A percentile compares a stretch with the other conserved stretches of the same genome.
Conservation (phyloP, 2,888 invertebrate genomes). For the Pinctada fucata region DNA sequence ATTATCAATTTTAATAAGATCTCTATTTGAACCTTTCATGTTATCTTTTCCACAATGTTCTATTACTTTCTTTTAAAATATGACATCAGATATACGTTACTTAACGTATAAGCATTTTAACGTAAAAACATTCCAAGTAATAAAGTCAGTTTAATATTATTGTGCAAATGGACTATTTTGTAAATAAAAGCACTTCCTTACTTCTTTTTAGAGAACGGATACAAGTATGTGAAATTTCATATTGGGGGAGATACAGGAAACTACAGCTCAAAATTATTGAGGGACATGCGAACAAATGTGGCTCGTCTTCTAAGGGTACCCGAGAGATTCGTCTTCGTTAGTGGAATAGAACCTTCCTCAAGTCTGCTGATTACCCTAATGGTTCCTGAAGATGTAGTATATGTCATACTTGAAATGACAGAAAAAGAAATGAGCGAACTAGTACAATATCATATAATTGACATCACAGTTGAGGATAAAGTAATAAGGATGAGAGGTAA, state of each 20-base stretch:
- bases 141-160: too few relatives aligned
- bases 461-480: background rate
- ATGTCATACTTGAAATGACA: background rate
- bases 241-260: slow-evolving; percentile 19
- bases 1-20: too few relatives aligned
- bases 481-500: background rate
- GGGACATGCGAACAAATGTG: background rate
- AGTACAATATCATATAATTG: background rate
- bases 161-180: too few relatives aligned
- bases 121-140: too few relatives aligned
- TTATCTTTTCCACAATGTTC: too few relatives aligned
- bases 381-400: slow-evolving; percentile 19
- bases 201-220: slow-evolving; percentile 29
- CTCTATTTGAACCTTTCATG: too few relatives aligned
- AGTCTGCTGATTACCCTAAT: slow-evolving; percentile 33
- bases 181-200: too few relatives aligned
- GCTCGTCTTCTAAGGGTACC: slow-evolving; percentile 15
- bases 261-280: background rate
- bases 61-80: too few relatives aligned
- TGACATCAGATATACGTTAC: too few relatives aligned
- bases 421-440: background rate
- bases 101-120: too few relatives aligned
- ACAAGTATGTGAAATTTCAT: slow-evolving; percentile 27
- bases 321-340: slow-evolving; percentile 13
- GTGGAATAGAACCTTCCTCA: slow-evolving; percentile 29